A percentile compares a stretch with the other conserved stretches of the same genome.
Conservation (phyloP, 2,113 vertebrate genomes). For the Heterochromis multidens region DNA sequence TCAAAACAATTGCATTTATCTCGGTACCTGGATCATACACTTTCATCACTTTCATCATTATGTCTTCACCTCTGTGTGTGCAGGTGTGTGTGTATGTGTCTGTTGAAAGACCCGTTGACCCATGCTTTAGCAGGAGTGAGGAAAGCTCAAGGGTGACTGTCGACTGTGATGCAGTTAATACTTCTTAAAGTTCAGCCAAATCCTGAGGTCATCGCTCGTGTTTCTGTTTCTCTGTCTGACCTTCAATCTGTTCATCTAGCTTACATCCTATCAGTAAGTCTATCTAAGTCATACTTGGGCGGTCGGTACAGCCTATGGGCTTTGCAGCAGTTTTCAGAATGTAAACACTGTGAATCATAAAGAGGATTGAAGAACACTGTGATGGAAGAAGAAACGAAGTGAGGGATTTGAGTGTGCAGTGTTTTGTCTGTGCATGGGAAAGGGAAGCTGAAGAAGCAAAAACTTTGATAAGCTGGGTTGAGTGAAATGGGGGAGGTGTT, state of each 20-base stretch:
- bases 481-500: constrained; percentile 27
- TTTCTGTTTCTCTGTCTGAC: constrained; percentile 7
- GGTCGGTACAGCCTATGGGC: background rate
- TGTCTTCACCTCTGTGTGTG: constrained; percentile 17
- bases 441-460: constrained; percentile 36
- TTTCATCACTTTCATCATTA: constrained; percentile 57
- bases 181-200: constrained; percentile 54
- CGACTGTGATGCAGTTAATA: background rate
- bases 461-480: constrained; percentile 48
- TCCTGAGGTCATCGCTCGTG: constrained; percentile 20
- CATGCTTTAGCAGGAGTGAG: background rate
- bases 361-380: background rate
- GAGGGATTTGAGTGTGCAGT: background rate
- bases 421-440: constrained; percentile 49
- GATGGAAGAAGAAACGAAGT: background rate
- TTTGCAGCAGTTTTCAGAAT: background rate
- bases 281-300: background rate
- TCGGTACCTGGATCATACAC: constrained; percentile 34
- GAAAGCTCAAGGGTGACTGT: constrained; percentile 17
- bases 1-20: constrained; percentile 66
- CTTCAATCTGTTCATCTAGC: constrained; percentile 21
- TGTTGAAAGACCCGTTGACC: constrained; percentile 6
- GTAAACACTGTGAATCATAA: background rate
- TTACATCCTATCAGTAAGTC: background rate
- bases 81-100: background rate